A percentile compares a stretch with the other conserved stretches of the same genome.
Evolutionary conservation across 1,140 invertebrate genomes (phyloP).

Genomic region (Propsilocerus akamusi): DNA sequence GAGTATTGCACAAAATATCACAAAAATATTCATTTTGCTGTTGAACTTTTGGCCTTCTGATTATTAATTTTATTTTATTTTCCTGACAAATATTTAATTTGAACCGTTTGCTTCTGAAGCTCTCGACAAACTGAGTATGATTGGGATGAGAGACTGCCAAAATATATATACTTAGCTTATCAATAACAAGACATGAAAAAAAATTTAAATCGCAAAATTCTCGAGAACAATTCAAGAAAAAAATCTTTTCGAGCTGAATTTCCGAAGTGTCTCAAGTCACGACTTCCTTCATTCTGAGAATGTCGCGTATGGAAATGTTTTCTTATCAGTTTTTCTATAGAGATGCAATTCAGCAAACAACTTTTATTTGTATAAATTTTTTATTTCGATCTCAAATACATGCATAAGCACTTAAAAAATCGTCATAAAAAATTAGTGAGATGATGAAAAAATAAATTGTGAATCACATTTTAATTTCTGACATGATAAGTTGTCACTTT

Average conservation of each 20-base stretch:
- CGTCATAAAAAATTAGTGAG: too few species aligned
- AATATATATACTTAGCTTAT: too few species aligned
- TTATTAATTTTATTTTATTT: too few species aligned
- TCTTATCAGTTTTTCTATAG: background rate
- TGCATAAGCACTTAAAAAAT: too few species aligned
- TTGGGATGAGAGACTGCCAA: too few species aligned
- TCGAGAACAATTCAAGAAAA: background rate
- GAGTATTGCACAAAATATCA: background rate
- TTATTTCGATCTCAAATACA: background rate
- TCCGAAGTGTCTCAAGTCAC: too few species aligned
- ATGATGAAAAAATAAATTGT: background rate
- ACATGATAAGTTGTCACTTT: conserved; percentile 40
- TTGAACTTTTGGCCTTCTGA: background rate
- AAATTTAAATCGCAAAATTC: too few species aligned
- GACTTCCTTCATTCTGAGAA: background rate
- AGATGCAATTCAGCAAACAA: background rate
- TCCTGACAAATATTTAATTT: too few species aligned
- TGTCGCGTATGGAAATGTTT: background rate
- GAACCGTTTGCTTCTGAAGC: too few species aligned
- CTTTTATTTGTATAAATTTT: background rate
- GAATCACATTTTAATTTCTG: conserved; percentile 21
- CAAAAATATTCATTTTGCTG: background rate
- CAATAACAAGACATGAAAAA: too few species aligned
- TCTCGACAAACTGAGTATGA: too few species aligned
- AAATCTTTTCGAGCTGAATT: background rate